Conservation (phyloP, 30 jellyfish, hydroid and myxozoan genomes). For the Aurelia aurita complex sp. Pacific region DNA sequence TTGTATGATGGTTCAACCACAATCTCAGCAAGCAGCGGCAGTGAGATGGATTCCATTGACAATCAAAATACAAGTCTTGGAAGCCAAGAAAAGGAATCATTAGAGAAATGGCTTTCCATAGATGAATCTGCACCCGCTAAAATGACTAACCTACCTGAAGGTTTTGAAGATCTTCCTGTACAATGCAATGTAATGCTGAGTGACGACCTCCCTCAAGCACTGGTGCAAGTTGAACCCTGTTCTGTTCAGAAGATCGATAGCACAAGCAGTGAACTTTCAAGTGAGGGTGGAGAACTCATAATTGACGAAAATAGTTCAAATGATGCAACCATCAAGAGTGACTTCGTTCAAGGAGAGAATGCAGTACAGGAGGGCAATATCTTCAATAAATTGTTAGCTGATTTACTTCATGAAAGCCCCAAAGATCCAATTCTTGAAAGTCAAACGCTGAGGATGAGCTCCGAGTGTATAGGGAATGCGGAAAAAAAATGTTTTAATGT, state of each 20-base stretch:
- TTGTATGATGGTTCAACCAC: no score
- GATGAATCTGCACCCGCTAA: not conserved
- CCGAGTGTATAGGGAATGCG: no score
- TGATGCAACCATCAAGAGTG: not conserved
- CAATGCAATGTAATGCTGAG: not conserved
- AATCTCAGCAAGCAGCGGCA: no score
- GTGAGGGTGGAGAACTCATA: not conserved
- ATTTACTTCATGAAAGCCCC: conserved; percentile 2
- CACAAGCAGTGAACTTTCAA: not conserved
- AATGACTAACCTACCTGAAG: not conserved
- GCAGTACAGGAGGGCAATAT: not conserved
- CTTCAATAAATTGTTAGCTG: conserved; percentile 7
- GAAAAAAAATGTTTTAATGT: no score
- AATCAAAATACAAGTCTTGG: not conserved
- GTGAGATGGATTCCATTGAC: no score
- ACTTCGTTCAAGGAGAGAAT: not conserved
- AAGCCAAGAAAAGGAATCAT: not conserved
- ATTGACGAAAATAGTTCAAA: not conserved
- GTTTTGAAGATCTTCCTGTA: conserved; percentile 9
- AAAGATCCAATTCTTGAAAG: no score
- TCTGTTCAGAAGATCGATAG: not conserved
- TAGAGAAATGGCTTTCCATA: not conserved
- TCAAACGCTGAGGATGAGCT: no score
- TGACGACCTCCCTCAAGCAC: not conserved
- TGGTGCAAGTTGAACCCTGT: not conserved